Evolutionary conservation across 2,113 vertebrate species (phyloP).

Genomic region (Bucco capensis): DNA sequence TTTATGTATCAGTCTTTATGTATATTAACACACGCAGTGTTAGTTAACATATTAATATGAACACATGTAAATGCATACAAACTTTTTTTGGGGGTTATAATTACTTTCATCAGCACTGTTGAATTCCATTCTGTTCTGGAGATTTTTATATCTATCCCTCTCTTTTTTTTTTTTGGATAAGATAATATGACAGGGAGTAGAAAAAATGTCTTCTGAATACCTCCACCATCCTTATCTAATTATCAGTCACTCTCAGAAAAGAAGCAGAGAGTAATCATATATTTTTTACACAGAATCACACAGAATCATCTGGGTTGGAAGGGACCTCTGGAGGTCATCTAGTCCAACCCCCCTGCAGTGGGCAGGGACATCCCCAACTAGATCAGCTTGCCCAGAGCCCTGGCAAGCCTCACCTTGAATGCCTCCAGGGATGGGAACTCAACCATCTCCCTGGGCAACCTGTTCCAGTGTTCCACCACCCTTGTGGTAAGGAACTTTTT

Average conservation of each 20-base stretch:
- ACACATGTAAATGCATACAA: slow-evolving; percentile 37
- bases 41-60: slow-evolving; percentile 48
- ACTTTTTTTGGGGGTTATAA: background rate
- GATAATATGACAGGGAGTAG: background rate
- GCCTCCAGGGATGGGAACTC: no score
- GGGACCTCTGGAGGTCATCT: no score
- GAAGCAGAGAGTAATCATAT: background rate
- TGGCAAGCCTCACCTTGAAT: no score
- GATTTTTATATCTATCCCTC: background rate
- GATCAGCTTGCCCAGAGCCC: no score
- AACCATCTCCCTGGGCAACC: no score
- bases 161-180: background rate
- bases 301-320: no score
- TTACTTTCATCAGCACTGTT: background rate
- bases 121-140: background rate
- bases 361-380: no score
- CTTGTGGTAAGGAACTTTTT: no score
- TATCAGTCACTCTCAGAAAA: background rate
- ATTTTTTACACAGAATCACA: no score
- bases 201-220: background rate
- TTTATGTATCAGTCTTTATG: background rate
- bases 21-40: slow-evolving; percentile 49
- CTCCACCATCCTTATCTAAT: background rate
- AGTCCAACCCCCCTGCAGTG: no score
- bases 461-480: no score